Evolutionary conservation across 2,797 vertebrate genomes (phyloP).

Genomic region (Emydoidea blandingii): DNA sequence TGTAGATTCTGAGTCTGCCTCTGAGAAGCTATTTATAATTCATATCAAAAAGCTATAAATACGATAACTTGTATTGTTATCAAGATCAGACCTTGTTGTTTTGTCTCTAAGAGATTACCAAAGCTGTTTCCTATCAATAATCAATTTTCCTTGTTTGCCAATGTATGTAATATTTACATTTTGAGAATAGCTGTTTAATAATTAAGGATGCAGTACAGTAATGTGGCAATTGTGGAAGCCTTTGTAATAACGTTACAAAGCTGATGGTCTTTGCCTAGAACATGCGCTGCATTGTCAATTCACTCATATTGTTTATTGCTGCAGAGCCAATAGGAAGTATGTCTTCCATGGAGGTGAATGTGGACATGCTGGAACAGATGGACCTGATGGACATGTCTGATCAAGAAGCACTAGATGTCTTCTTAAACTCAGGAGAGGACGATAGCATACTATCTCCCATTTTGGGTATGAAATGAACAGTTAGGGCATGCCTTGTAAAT

Average conservation of each 20-base stretch:
- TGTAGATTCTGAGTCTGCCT: background rate
- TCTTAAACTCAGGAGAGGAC: slow-evolving; percentile 92
- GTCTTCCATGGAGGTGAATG: slow-evolving; percentile 91
- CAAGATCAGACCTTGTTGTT: background rate
- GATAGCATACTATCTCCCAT: slow-evolving; percentile 86
- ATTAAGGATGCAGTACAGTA: background rate
- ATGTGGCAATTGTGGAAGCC: background rate
- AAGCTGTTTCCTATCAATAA: background rate
- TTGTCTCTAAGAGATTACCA: background rate
- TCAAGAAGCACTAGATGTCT: slow-evolving; percentile 97
- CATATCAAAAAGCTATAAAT: background rate
- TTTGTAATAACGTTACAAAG: fast-evolving
- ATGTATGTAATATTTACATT: background rate
- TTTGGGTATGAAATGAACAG: slow-evolving; percentile 81
- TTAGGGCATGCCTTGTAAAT: background rate
- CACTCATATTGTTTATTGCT: background rate
- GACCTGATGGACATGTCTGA: slow-evolving; percentile 92
- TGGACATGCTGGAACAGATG: slow-evolving; percentile 95
- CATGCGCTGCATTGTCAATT: background rate
- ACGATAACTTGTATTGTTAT: background rate
- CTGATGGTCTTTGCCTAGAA: background rate
- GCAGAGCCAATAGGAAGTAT: slow-evolving; percentile 90
- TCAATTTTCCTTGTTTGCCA: background rate
- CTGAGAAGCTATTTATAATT: slow-evolving; percentile 7
- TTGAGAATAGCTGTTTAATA: background rate